phyloP scores from a whole-genome alignment of 2,888 invertebrate genomes.

The Ligdia adustata region DNA sequence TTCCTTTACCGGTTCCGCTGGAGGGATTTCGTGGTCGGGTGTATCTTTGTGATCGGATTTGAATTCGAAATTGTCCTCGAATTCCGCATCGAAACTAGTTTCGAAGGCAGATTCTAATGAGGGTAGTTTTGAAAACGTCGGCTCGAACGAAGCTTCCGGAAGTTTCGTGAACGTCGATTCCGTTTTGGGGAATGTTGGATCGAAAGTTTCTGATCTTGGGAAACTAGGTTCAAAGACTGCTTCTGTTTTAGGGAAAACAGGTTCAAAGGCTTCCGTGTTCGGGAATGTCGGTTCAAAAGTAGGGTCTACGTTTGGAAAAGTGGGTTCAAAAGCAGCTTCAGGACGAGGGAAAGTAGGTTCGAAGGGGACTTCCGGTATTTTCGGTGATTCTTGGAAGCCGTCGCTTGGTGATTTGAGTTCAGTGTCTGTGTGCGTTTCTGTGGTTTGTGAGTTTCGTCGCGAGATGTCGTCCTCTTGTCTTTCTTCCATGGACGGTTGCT shows the following conservation, averaged over 20 bases:
- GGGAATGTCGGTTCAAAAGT: conserved; percentile 18
- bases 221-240: conserved; percentile 11
- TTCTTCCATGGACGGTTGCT: conserved; percentile 67
- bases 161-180: conserved; percentile 5
- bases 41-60: conserved; percentile 49
- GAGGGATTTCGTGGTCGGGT: conserved; percentile 48
- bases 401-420: conserved; percentile 48
- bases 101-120: conserved; percentile 29
- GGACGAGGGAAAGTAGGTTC: conserved; percentile 38
- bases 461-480: conserved; percentile 59
- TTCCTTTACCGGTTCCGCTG: conserved; percentile 53
- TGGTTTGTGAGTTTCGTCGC: conserved; percentile 46
- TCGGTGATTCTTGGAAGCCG: conserved; percentile 49
- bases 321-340: conserved; percentile 57
- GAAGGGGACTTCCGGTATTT: conserved; percentile 54
- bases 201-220: conserved; percentile 1
- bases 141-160: conserved; percentile 1
- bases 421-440: conserved; percentile 38
- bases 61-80: conserved; percentile 59
- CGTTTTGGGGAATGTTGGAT: conserved; percentile 1
- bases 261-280: conserved; percentile 9
- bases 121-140: conserved; percentile 3
- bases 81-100: conserved; percentile 56
- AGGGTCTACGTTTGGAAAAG: conserved; percentile 17
- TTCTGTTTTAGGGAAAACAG: conserved; percentile 11